Evolutionary conservation across 1,140 invertebrate genomes (phyloP).

Genomic region (Platyscapa corneri): DNA sequence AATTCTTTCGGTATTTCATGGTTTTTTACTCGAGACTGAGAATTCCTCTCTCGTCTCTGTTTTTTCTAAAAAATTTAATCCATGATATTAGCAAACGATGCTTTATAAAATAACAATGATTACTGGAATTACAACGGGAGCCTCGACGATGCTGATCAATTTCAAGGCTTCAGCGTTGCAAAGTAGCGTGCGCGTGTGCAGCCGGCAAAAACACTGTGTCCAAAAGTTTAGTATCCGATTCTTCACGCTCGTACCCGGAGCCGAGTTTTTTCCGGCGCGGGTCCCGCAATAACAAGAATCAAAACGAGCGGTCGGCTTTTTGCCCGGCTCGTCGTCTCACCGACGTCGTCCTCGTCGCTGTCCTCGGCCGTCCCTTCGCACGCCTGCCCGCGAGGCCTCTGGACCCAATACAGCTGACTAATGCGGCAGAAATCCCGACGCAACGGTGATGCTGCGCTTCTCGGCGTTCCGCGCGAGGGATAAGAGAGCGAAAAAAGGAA

Average conservation of each 20-base stretch:
- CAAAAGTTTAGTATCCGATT: not conserved
- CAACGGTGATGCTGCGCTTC: conserved; percentile 20
- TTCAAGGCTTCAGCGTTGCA: not conserved
- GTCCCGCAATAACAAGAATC: conserved; percentile 1
- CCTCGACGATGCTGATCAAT: not conserved
- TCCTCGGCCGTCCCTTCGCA: not conserved
- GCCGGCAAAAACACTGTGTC: not conserved
- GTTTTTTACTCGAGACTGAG: too few relatives aligned
- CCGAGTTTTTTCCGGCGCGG: not conserved
- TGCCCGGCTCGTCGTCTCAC: not conserved
- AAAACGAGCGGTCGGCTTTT: conserved; percentile 2
- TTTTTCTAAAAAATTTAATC: too few relatives aligned
- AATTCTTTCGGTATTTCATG: too few relatives aligned
- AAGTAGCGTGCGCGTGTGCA: not conserved
- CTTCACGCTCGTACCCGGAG: not conserved
- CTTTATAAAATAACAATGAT: not conserved
- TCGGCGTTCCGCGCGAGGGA: not conserved
- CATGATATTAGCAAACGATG: not conserved
- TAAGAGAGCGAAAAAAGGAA: not conserved
- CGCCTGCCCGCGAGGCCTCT: not conserved
- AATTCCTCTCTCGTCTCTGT: too few relatives aligned
- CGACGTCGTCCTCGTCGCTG: not conserved
- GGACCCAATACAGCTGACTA: not conserved
- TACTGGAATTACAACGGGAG: not conserved
- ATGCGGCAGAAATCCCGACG: not conserved